A percentile compares a stretch with the other conserved stretches of the same genome.
Conservation (phyloP, 1,140 invertebrate species). For the Zaprionus davidi region DNA sequence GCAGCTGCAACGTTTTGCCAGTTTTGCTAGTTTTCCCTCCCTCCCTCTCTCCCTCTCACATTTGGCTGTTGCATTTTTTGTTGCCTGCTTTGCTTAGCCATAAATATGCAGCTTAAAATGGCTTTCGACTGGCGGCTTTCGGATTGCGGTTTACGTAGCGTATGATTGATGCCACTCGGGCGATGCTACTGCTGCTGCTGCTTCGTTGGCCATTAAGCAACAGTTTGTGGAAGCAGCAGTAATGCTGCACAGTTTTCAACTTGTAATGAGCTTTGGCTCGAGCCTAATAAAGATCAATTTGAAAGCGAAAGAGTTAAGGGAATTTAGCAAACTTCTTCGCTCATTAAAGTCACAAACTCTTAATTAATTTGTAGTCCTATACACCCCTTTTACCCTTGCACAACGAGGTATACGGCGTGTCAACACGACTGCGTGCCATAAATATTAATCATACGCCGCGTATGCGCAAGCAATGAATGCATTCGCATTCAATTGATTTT, state of each 20-base stretch:
- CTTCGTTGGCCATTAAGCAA: conserved; percentile 56
- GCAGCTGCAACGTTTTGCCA: conserved; percentile 73
- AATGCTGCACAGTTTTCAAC: conserved; percentile 18
- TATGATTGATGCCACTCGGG: conserved; percentile 74
- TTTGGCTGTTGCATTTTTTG: conserved; percentile 18
- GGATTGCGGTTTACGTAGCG: conserved; percentile 78
- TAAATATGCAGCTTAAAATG: conserved; percentile 82
- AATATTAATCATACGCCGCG: conserved; percentile 52
- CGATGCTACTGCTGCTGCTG: conserved; percentile 22
- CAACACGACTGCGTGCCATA: conserved; percentile 13
- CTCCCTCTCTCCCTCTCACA: conserved; percentile 13
- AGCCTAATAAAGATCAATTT: background rate
- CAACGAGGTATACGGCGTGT: background rate
- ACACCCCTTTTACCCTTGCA: background rate
- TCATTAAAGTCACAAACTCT: background rate
- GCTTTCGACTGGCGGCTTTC: conserved; percentile 77
- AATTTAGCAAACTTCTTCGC: background rate
- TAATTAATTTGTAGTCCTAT: background rate
- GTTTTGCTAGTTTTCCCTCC: conserved; percentile 8
- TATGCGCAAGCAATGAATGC: conserved; percentile 4
- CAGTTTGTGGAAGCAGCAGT: conserved; percentile 50
- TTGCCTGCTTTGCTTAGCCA: conserved; percentile 67
- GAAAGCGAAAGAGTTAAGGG: background rate
- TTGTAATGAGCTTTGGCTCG: background rate
- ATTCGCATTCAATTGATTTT: conserved; percentile 40